These are phyloP conservation scores for Thunnus thynnus DNA, from an alignment of 2,113 vertebrate genomes.

Conservation along the genomic window DNA sequence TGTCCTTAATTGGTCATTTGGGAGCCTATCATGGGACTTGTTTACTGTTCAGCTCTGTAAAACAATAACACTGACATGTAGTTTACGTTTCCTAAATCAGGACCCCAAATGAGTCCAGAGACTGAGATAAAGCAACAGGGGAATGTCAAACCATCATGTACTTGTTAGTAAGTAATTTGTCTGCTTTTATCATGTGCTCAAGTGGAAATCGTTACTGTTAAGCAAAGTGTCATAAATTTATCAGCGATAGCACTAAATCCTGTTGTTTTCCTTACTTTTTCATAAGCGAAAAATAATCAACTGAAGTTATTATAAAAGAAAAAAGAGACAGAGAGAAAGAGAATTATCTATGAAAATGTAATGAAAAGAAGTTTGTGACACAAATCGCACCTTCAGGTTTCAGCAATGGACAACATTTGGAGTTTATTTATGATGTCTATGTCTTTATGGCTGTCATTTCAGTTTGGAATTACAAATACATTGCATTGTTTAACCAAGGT, in stretches of 20 bases:
- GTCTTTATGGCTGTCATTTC: no score
- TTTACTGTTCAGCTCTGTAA: constrained; percentile 76
- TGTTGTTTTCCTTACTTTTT: constrained; percentile 28
- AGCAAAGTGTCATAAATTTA: constrained; percentile 48
- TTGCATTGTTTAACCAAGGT: constrained; percentile 3
- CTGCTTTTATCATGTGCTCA: constrained; percentile 60
- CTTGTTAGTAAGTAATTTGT: constrained; percentile 71
- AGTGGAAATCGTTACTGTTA: constrained; percentile 60
- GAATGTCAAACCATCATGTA: constrained; percentile 65
- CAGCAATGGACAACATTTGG: background rate
- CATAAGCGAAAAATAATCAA: constrained; percentile 27
- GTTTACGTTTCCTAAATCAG: constrained; percentile 53
- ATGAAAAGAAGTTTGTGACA: background rate
- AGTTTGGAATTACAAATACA: no score
- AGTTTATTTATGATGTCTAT: background rate
- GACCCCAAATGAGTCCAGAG: constrained; percentile 60
- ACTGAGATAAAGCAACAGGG: constrained; percentile 49
- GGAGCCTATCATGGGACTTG: constrained; percentile 72
- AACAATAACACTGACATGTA: constrained; percentile 70
- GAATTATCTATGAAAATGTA: constrained; percentile 14
- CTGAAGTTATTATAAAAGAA: background rate
- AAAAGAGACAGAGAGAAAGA: background rate
- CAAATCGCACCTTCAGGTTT: background rate
- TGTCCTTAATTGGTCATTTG: constrained; percentile 83
- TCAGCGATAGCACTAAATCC: constrained; percentile 12